phyloP scores from a whole-genome alignment of 2,113 vertebrate species.

The Myanophis thanlyinensis region DNA sequence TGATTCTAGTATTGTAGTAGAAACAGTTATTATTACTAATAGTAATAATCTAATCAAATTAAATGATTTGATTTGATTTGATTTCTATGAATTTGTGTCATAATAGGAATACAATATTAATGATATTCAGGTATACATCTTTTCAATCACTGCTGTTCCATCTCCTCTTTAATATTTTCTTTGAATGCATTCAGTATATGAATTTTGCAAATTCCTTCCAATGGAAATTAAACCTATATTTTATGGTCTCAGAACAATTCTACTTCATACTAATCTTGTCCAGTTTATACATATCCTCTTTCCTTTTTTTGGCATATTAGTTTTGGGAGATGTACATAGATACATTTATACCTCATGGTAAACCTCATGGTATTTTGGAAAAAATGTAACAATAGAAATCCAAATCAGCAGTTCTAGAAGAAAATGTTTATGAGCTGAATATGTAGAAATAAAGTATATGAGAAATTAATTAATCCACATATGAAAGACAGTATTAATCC shows the following conservation, averaged over 20 bases:
- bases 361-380: background rate
- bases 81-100: background rate
- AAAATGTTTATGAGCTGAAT: background rate
- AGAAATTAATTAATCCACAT: background rate
- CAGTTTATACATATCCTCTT: background rate
- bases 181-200: background rate
- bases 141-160: background rate
- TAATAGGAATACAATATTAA: background rate
- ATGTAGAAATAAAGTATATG: background rate
- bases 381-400: background rate
- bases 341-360: background rate
- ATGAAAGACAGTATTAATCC: background rate
- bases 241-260: background rate
- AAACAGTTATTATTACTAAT: background rate
- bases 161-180: background rate
- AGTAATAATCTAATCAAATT: no score
- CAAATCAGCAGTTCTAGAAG: background rate
- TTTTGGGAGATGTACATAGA: background rate
- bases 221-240: background rate
- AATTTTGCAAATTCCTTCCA: background rate
- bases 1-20: background rate
- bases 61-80: no score
- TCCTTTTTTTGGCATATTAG: background rate
- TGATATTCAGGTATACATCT: background rate
- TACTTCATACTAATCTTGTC: background rate